phyloP scores from a whole-genome alignment of 2,113 vertebrate genomes.

The Tretioscincus oriximinensis region DNA sequence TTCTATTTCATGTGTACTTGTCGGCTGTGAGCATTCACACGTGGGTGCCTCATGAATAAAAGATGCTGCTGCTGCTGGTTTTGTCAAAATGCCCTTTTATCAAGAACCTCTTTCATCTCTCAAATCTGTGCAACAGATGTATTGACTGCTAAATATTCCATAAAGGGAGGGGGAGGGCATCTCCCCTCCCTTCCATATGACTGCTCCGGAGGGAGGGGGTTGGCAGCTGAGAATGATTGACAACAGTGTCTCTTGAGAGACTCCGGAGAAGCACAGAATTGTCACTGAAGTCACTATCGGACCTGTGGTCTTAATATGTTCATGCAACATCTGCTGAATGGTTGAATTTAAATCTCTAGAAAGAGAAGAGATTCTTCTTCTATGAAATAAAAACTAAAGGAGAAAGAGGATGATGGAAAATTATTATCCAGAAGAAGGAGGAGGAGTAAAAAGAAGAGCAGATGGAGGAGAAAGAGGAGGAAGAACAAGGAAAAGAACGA shows the following conservation, averaged over 20 bases:
- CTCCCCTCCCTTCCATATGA: constrained; percentile 8
- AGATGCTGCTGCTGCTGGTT: constrained; percentile 6
- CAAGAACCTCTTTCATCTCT: constrained; percentile 18
- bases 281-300: not conserved
- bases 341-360: not conserved
- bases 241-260: not conserved
- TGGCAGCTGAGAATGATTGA: not conserved
- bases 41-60: not conserved
- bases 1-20: not conserved
- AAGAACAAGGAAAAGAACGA: not conserved
- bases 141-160: constrained; percentile 27
- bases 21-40: too few relatives aligned
- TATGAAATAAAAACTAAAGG: not conserved
- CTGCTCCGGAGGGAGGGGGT: not conserved
- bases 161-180: too few relatives aligned
- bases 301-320: fast-evolving
- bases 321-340: not conserved
- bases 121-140: constrained; percentile 33
- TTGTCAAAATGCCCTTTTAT: constrained; percentile 16
- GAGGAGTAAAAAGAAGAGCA: not conserved
- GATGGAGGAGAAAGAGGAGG: not conserved
- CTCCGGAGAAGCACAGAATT: not conserved
- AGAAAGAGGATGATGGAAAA: not conserved
- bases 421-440: too few relatives aligned
- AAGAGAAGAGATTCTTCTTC: not conserved